Percentiles rank a stretch among this genome's conserved stretches.
Evolutionary conservation across 2,797 vertebrate genomes (phyloP).

Genomic region (Siniperca scherzeri): DNA sequence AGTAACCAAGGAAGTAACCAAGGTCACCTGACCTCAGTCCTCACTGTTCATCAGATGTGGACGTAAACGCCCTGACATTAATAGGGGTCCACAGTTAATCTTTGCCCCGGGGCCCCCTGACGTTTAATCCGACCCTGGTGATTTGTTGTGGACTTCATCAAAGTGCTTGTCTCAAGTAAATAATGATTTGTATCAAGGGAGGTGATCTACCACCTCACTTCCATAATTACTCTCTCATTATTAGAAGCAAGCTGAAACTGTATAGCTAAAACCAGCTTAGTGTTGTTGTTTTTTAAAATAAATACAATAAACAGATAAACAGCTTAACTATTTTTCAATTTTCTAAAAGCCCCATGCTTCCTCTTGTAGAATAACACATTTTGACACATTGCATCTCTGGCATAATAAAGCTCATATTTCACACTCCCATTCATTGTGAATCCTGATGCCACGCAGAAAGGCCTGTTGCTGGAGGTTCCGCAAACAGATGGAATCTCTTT

Average conservation of each 20-base stretch:
- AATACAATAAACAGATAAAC: background rate
- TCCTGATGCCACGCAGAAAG: background rate
- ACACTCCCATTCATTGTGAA: background rate
- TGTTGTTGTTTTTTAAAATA: background rate
- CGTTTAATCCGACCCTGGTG: background rate
- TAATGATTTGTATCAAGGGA: background rate
- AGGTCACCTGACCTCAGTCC: too few species aligned
- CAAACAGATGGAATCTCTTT: constrained; percentile 25
- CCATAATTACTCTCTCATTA: background rate
- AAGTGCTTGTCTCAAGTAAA: background rate
- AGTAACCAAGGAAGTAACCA: too few species aligned
- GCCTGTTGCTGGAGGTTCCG: background rate
- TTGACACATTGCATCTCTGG: background rate
- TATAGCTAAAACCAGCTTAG: background rate
- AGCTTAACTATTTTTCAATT: background rate
- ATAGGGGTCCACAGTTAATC: background rate
- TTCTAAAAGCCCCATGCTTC: background rate
- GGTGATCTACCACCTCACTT: background rate
- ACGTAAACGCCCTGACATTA: background rate
- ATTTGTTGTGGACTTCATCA: background rate
- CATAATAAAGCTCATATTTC: background rate
- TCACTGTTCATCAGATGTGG: too few species aligned
- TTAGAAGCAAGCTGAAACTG: background rate
- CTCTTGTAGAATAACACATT: background rate
- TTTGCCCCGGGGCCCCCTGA: background rate